phyloP scores from a whole-genome alignment of 2,797 vertebrate species.

The Vipera latastei region DNA sequence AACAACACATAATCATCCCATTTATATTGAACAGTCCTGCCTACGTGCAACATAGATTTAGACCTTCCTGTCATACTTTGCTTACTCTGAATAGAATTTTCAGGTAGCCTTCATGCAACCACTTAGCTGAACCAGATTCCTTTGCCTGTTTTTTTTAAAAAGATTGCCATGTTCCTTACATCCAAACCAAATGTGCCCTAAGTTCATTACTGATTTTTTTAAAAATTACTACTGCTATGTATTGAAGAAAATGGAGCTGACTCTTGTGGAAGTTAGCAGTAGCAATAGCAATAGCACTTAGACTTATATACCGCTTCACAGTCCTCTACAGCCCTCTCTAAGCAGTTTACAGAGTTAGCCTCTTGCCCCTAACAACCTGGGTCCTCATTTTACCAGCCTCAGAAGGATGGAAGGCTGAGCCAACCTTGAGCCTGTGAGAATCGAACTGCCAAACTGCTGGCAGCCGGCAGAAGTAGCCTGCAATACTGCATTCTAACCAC shows the following conservation, averaged over 20 bases:
- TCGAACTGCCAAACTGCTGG: background rate
- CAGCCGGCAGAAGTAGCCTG: background rate
- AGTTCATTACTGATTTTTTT: background rate
- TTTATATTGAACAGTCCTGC: background rate
- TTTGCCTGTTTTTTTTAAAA: background rate
- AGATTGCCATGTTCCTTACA: background rate
- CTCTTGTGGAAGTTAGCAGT: background rate
- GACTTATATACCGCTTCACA: background rate
- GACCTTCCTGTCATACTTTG: background rate
- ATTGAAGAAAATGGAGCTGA: background rate
- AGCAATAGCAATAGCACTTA: background rate
- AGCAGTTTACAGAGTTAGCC: background rate
- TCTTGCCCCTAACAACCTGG: background rate
- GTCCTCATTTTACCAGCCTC: too few relatives aligned
- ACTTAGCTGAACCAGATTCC: background rate
- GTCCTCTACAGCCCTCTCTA: too few relatives aligned
- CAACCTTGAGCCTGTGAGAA: background rate
- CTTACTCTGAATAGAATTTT: background rate
- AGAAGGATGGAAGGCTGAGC: background rate
- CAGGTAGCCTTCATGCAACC: background rate
- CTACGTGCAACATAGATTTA: background rate
- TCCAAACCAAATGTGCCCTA: background rate
- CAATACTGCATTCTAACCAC: background rate
- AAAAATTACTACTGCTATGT: background rate
- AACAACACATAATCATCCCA: background rate